Evolutionary conservation across 1,140 invertebrate genomes (phyloP).

Genomic region (Anoplophora glabripennis): DNA sequence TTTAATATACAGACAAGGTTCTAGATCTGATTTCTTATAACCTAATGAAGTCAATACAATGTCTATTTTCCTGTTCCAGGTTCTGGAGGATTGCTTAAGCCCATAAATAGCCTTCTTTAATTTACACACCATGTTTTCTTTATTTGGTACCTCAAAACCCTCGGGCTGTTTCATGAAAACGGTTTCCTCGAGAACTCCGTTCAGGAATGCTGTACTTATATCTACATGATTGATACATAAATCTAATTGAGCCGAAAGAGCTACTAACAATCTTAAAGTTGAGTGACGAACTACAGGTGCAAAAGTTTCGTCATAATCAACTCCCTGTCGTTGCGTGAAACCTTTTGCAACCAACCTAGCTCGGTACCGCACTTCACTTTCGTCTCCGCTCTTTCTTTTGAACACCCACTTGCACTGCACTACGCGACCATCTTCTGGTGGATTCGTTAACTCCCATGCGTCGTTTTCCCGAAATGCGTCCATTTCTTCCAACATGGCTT

Average conservation of each 20-base stretch:
- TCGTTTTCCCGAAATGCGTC: conserved; percentile 27
- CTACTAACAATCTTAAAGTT: conserved; percentile 46
- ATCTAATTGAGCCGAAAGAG: conserved; percentile 37
- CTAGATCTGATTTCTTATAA: conserved; percentile 37
- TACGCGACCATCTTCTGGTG: conserved; percentile 32
- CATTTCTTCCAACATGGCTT: conserved; percentile 34
- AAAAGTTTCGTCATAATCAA: conserved; percentile 45
- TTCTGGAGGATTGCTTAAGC: too few relatives aligned
- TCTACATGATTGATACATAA: conserved; percentile 19
- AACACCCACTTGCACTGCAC: conserved; percentile 48
- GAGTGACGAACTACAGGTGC: conserved; percentile 40
- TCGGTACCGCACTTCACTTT: conserved; percentile 43
- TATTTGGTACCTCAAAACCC: conserved; percentile 4
- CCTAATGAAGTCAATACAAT: conserved; percentile 11
- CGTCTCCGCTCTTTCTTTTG: conserved; percentile 38
- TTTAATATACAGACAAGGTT: conserved; percentile 43
- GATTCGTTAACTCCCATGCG: conserved; percentile 41
- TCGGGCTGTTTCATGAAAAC: conserved; percentile 29
- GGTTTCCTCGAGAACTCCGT: conserved; percentile 4
- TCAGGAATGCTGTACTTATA: conserved; percentile 5
- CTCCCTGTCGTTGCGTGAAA: conserved; percentile 43
- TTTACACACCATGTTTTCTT: neutral
- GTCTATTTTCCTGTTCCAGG: too few relatives aligned
- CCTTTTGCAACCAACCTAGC: conserved; percentile 52
- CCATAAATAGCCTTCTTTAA: neutral